Conservation (phyloP, 2,797 vertebrate species). For the Protosalanx chinensis region DNA sequence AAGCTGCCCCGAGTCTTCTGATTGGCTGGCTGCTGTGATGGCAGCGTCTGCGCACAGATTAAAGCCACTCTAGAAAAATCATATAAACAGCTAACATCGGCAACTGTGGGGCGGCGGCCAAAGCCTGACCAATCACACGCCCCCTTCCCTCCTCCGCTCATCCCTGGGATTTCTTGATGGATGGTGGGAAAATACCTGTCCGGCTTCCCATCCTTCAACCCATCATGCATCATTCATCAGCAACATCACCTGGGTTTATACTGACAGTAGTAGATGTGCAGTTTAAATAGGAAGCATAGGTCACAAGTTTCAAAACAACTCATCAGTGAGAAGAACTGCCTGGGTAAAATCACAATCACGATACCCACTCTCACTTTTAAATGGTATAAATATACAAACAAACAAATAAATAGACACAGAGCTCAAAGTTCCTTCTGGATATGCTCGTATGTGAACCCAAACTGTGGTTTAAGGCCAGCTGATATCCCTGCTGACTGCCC, state of each 20-base stretch:
- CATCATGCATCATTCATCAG: background rate
- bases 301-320: background rate
- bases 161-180: background rate
- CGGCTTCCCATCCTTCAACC: background rate
- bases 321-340: too few relatives aligned
- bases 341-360: background rate
- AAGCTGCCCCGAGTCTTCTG: too few relatives aligned
- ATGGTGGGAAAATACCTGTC: too few relatives aligned
- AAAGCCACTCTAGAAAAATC: constrained; percentile 62
- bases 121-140: constrained; percentile 52
- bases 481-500: background rate
- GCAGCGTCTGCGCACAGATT: constrained; percentile 56
- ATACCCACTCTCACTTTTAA: too few relatives aligned
- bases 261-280: too few relatives aligned
- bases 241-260: background rate
- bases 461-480: background rate
- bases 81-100: constrained; percentile 62
- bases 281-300: too few relatives aligned
- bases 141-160: constrained; percentile 20
- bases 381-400: too few relatives aligned
- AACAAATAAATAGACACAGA: too few relatives aligned
- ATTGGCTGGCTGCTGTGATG: constrained; percentile 51
- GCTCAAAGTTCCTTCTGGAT: background rate
- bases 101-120: constrained; percentile 44
- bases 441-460: background rate